phyloP scores from a whole-genome alignment of 2,797 vertebrate genomes.

The Enteromius paludinosus region DNA sequence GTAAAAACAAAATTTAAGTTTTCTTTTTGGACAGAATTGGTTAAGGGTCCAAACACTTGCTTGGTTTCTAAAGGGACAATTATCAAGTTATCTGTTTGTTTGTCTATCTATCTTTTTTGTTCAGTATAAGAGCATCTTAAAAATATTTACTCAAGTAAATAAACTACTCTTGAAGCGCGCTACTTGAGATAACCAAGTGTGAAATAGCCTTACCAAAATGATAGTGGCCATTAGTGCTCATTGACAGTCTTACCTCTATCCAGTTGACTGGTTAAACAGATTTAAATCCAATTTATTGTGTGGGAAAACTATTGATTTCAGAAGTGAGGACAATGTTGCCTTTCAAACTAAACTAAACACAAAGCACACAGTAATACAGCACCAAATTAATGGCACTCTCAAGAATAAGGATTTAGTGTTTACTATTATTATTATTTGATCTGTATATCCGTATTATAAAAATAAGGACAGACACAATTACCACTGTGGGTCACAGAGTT shows the following conservation, averaged over 20 bases:
- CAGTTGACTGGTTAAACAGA: slow-evolving; percentile 1
- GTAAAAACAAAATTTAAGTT: background rate
- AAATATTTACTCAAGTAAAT: slow-evolving; percentile 19
- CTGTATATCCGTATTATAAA: background rate
- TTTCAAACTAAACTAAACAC: background rate
- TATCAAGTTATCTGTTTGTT: no score
- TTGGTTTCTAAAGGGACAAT: background rate
- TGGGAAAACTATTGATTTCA: slow-evolving; percentile 29
- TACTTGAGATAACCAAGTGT: slow-evolving; percentile 80
- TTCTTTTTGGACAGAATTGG: background rate
- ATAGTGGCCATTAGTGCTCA: slow-evolving; percentile 81
- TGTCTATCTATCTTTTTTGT: no score
- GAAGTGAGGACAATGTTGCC: background rate
- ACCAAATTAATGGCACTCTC: background rate
- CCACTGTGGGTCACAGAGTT: background rate
- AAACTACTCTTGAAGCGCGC: slow-evolving; percentile 2
- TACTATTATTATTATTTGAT: background rate
- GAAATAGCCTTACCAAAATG: slow-evolving; percentile 83
- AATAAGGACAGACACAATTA: background rate
- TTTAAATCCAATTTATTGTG: background rate
- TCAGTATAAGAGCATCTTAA: background rate
- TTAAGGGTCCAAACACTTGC: background rate
- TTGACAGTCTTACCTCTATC: slow-evolving; percentile 54
- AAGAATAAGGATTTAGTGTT: background rate
- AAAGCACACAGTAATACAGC: background rate